Evolutionary conservation across 30 jellyfish, hydroid and myxozoan genomes (phyloP).

Genomic region (Chrysaora quinquecirrha): DNA sequence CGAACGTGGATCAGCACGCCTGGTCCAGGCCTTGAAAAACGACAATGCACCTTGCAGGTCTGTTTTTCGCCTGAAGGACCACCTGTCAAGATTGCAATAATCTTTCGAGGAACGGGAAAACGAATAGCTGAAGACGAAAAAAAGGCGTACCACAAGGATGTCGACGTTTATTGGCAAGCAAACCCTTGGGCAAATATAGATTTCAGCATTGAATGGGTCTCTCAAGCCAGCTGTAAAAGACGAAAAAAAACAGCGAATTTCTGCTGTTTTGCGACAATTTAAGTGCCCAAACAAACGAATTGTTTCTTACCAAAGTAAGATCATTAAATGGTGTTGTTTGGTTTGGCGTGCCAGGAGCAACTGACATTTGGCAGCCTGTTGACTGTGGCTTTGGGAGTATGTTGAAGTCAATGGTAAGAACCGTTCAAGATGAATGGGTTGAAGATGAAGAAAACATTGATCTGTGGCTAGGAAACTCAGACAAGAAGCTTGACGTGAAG

Average conservation of each 20-base stretch:
- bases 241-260: slow-evolving; percentile 19
- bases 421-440: slow-evolving; percentile 28
- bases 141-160: slow-evolving; percentile 40
- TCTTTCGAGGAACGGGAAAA: slow-evolving; percentile 52
- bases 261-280: slow-evolving; percentile 54
- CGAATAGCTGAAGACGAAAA: slow-evolving; percentile 37
- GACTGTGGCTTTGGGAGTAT: slow-evolving; percentile 35
- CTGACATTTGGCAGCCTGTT: slow-evolving; percentile 60
- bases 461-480: slow-evolving; percentile 19
- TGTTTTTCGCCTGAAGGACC: slow-evolving; percentile 17
- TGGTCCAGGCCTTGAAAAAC: slow-evolving; percentile 50
- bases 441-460: slow-evolving; percentile 33
- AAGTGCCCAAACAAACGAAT: slow-evolving; percentile 10
- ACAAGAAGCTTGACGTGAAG: slow-evolving; percentile 13
- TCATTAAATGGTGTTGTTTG: slow-evolving; percentile 30
- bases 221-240: slow-evolving; percentile 35
- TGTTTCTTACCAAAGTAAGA: slow-evolving; percentile 29
- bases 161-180: slow-evolving; percentile 63
- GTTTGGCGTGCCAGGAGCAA: slow-evolving; percentile 48
- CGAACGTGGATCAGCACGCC: slow-evolving; percentile 45
- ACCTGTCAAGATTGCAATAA: slow-evolving; percentile 33
- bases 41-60: slow-evolving; percentile 46
- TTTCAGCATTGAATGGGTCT: slow-evolving; percentile 44
- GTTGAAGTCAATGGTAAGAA: slow-evolving; percentile 18
- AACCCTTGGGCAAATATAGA: slow-evolving; percentile 68